Conservation (phyloP, 2,797 vertebrate species). For the Leptodactylus fallax region DNA sequence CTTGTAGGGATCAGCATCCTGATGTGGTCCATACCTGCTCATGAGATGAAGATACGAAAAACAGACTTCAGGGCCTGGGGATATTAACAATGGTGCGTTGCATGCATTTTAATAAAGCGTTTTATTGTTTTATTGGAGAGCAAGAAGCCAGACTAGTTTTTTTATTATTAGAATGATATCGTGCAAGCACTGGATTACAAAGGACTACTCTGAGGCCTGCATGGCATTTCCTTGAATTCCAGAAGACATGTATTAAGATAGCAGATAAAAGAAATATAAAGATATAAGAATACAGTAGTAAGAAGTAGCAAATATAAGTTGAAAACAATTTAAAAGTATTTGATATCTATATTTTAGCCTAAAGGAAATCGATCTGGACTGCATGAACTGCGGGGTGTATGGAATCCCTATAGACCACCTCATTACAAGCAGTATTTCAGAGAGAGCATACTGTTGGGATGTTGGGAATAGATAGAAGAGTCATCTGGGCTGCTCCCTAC, state of each 20-base stretch:
- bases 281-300: background rate
- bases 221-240: background rate
- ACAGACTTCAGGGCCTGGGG: background rate
- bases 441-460: too few relatives aligned
- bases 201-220: background rate
- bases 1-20: slow-evolving; percentile 92
- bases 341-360: background rate
- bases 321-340: background rate
- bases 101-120: background rate
- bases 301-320: background rate
- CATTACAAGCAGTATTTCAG: too few relatives aligned
- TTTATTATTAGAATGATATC: background rate
- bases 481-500: too few relatives aligned
- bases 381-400: too few relatives aligned
- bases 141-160: slow-evolving; percentile 12
- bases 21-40: slow-evolving; percentile 91
- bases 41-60: slow-evolving; percentile 28
- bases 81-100: slow-evolving; percentile 6
- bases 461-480: too few relatives aligned
- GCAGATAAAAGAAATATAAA: background rate
- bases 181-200: background rate
- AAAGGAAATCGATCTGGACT: too few relatives aligned
- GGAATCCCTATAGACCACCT: too few relatives aligned
- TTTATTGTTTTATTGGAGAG: slow-evolving; percentile 38
- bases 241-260: background rate